Evolutionary conservation across 1,140 invertebrate genomes (phyloP).

Genomic region (Aplysia californica): DNA sequence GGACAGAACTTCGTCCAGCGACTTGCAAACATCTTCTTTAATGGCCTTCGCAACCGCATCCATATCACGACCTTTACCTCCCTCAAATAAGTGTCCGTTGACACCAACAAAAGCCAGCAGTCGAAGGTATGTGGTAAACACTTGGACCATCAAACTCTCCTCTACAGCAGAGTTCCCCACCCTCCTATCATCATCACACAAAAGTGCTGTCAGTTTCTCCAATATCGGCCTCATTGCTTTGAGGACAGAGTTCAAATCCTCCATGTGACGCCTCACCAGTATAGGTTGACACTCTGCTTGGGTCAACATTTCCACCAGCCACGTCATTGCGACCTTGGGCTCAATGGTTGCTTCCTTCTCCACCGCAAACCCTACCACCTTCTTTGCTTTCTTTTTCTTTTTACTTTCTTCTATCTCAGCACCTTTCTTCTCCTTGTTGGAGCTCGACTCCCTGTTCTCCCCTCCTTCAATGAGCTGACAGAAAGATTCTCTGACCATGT

Average conservation of each 20-base stretch:
- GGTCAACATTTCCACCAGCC: background rate
- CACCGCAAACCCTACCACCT: background rate
- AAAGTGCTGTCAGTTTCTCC: background rate
- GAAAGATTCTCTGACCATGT: constrained; percentile 14
- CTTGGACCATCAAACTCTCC: background rate
- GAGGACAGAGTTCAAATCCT: background rate
- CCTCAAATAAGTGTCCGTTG: background rate
- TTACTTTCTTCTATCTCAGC: background rate
- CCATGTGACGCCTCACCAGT: background rate
- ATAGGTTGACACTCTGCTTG: constrained; percentile 11
- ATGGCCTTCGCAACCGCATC: no score
- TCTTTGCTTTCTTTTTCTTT: background rate
- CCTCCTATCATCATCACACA: background rate
- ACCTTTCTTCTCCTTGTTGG: background rate
- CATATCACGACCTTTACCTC: background rate
- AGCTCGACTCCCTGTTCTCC: background rate
- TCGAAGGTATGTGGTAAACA: background rate
- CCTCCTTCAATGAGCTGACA: background rate
- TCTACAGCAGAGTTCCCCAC: background rate
- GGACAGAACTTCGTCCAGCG: constrained; percentile 5
- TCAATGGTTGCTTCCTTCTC: background rate
- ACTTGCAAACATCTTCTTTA: background rate
- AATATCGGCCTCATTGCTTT: background rate
- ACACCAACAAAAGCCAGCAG: background rate
- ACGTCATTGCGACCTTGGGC: background rate